These are phyloP conservation scores for Hirtodrosophila confusa DNA, from an alignment of 2,888 invertebrate species.

Conservation along the genomic window DNA sequence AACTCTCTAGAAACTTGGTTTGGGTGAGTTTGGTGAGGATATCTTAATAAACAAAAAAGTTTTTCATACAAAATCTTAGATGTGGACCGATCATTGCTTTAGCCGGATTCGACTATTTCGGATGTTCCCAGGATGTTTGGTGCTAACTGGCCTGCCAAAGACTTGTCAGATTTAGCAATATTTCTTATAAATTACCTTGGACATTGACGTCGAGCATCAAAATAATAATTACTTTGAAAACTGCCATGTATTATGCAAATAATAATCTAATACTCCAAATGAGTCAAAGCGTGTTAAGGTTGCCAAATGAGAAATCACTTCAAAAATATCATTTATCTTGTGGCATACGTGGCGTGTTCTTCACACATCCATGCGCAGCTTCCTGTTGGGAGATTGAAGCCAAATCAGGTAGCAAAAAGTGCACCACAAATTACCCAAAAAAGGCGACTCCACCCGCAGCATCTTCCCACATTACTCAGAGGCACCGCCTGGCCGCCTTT, in stretches of 20 bases:
- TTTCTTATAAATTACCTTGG: no score
- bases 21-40: no score
- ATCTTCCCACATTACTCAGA: conserved; percentile 67
- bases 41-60: no score
- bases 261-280: neutral
- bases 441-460: conserved; percentile 38
- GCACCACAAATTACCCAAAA: conserved; percentile 27
- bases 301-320: neutral
- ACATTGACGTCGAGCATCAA: no score
- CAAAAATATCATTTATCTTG: neutral
- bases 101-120: no score
- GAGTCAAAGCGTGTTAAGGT: neutral
- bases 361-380: conserved; percentile 28
- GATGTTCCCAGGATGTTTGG: no score
- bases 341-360: conserved; percentile 13
- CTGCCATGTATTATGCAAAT: neutral
- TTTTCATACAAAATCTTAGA: no score
- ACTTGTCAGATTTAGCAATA: no score
- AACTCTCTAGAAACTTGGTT: no score
- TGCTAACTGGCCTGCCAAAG: no score
- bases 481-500: conserved; percentile 32
- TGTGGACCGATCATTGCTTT: no score
- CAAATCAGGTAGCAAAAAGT: conserved; percentile 19
- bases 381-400: neutral
- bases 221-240: no score